Evolutionary conservation across 2,888 invertebrate genomes (phyloP).

Genomic region (Parnassius glacialis): DNA sequence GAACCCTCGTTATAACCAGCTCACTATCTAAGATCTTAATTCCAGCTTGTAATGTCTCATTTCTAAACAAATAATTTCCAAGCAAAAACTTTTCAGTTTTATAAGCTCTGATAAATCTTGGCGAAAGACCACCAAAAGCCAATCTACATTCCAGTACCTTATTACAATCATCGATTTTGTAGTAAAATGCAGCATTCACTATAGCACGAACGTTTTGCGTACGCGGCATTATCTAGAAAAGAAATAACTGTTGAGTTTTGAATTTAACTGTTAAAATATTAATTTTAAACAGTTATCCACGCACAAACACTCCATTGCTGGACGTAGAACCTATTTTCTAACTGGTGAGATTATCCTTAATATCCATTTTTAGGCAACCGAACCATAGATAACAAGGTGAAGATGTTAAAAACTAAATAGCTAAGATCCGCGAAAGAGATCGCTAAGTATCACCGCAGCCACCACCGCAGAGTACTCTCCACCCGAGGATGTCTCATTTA

Average conservation of each 20-base stretch:
- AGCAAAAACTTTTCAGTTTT: conserved; percentile 67
- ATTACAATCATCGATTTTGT: conserved; percentile 48
- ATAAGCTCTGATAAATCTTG: conserved; percentile 56
- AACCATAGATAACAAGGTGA: too few relatives aligned
- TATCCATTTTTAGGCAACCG: too few relatives aligned
- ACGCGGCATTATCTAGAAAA: conserved; percentile 84
- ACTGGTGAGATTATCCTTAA: too few relatives aligned
- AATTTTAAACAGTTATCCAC: too few relatives aligned
- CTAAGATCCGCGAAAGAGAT: too few relatives aligned
- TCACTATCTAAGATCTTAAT: conserved; percentile 45
- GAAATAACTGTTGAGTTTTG: background rate
- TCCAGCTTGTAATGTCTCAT: conserved; percentile 59
- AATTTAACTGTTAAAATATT: too few relatives aligned
- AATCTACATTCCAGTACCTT: conserved; percentile 66
- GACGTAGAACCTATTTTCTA: too few relatives aligned
- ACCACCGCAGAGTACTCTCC: too few relatives aligned
- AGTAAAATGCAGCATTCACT: conserved; percentile 86
- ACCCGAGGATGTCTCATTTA: too few relatives aligned
- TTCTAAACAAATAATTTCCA: conserved; percentile 58
- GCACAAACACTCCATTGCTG: too few relatives aligned
- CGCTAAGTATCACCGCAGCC: too few relatives aligned
- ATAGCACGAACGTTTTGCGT: conserved; percentile 87
- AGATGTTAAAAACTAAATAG: too few relatives aligned
- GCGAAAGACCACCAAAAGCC: conserved; percentile 77
- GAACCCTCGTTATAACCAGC: conserved; percentile 44